These are phyloP conservation scores for Phalacrocorax brasilianus DNA, from an alignment of 2,113 vertebrate genomes.

Conservation along the genomic window DNA sequence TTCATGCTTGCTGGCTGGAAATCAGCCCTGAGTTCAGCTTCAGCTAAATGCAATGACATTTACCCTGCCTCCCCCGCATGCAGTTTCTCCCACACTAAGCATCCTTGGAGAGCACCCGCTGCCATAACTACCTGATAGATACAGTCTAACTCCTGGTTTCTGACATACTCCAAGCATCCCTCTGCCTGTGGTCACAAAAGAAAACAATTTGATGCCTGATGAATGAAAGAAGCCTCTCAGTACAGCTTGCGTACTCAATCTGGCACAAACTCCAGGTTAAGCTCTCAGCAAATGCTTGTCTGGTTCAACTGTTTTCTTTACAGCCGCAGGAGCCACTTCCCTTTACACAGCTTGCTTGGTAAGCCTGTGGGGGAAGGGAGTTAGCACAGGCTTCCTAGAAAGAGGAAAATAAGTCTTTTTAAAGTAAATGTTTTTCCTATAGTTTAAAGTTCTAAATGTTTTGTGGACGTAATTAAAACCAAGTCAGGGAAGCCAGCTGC, in stretches of 20 bases:
- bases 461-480: background rate
- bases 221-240: background rate
- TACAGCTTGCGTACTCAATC: background rate
- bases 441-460: background rate
- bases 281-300: background rate
- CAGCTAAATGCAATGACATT: slow-evolving; percentile 2
- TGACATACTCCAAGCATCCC: background rate
- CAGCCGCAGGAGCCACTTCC: background rate
- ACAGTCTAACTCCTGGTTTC: background rate
- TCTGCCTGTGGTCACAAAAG: background rate
- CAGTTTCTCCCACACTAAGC: fast-evolving
- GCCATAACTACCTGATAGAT: background rate
- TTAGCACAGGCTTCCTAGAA: background rate
- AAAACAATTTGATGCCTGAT: background rate
- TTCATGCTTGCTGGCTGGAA: background rate
- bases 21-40: background rate
- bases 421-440: background rate
- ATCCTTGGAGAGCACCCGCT: background rate
- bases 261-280: background rate
- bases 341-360: background rate
- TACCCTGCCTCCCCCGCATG: background rate
- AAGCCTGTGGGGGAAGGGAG: background rate
- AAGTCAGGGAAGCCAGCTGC: background rate
- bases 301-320: background rate
- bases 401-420: background rate